Conservation (phyloP, 1,140 invertebrate species). For the Drosophila kurseongensis region DNA sequence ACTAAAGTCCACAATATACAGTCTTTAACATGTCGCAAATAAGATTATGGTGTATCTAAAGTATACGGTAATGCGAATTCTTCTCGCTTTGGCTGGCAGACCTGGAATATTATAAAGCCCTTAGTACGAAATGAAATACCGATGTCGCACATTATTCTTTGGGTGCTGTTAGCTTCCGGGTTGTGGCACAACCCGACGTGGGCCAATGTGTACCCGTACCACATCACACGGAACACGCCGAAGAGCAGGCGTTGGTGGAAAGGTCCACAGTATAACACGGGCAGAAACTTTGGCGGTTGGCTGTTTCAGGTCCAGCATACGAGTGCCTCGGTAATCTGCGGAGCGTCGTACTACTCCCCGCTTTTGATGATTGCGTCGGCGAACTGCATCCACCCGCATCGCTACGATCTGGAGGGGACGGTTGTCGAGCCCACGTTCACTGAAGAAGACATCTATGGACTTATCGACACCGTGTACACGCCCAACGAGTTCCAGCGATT, state of each 20-base stretch:
- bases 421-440: constrained; percentile 23
- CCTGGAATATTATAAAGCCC: not conserved
- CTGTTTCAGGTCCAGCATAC: constrained; percentile 18
- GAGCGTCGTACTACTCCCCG: constrained; percentile 32
- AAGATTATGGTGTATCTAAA: not conserved
- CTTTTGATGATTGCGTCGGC: constrained; percentile 36
- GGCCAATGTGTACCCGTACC: constrained; percentile 15
- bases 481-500: constrained; percentile 3
- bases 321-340: constrained; percentile 8
- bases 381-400: constrained; percentile 35
- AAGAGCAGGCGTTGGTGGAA: constrained; percentile 15
- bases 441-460: not conserved
- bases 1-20: too few relatives aligned
- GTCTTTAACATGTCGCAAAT: too few relatives aligned
- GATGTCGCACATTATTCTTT: not conserved
- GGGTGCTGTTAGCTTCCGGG: not conserved
- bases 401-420: constrained; percentile 1
- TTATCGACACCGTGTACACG: constrained; percentile 28
- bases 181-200: not conserved
- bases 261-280: constrained; percentile 16
- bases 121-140: not conserved
- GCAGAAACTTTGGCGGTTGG: constrained; percentile 34
- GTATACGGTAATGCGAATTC: not conserved
- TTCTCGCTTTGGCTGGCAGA: not conserved
- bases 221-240: constrained; percentile 5